Evolutionary conservation across 2,113 vertebrate genomes (phyloP).

Genomic region (Zosterops pallidus): DNA sequence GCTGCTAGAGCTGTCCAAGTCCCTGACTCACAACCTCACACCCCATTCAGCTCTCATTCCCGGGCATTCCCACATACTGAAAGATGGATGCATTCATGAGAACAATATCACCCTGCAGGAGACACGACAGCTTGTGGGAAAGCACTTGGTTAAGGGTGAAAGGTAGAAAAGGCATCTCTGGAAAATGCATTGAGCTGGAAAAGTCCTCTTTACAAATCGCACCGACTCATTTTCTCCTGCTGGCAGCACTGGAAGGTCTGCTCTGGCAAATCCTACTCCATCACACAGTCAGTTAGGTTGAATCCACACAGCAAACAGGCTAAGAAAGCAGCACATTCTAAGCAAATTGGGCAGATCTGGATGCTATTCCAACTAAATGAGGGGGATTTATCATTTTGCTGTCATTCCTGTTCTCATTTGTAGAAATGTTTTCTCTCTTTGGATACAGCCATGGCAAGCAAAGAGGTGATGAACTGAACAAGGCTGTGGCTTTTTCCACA

Average conservation of each 20-base stretch:
- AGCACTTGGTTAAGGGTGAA: not conserved
- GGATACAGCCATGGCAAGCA: not conserved
- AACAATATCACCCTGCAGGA: not conserved
- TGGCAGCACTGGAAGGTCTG: not conserved
- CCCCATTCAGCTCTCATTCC: conserved; percentile 26
- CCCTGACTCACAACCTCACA: not conserved
- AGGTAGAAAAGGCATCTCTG: not conserved
- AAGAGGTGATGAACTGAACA: not conserved
- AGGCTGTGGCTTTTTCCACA: not conserved
- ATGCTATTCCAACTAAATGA: not conserved
- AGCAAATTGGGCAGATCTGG: not conserved
- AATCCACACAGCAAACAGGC: not conserved
- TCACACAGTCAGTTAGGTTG: not conserved
- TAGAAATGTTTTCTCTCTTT: not conserved
- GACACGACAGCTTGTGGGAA: not conserved
- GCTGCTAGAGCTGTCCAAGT: not conserved
- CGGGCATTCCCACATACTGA: not conserved
- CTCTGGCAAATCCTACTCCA: not conserved
- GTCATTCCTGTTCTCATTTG: not conserved
- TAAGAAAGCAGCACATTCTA: not conserved
- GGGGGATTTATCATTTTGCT: not conserved
- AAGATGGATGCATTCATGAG: not conserved
- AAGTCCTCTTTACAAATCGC: not conserved
- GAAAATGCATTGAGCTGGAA: not conserved
- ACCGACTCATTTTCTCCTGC: not conserved